These are phyloP conservation scores for Synanthedon vespiformis DNA, from an alignment of 2,888 invertebrate species.

Conservation along the genomic window DNA sequence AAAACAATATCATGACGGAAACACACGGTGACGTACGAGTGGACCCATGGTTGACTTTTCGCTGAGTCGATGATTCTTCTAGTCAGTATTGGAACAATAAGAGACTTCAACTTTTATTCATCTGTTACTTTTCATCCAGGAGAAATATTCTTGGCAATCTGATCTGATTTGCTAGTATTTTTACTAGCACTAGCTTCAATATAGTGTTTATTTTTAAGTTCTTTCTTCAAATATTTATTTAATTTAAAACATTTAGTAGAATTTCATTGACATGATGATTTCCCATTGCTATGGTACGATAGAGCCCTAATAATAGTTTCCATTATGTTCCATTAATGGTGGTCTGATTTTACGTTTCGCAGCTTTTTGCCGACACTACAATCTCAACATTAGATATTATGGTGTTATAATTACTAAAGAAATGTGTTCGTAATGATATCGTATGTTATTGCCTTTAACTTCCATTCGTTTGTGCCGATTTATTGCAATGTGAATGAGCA, in stretches of 20 bases:
- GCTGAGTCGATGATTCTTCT: conserved; percentile 40
- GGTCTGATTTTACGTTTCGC: conserved; percentile 56
- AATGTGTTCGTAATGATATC: conserved; percentile 64
- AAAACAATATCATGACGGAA: conserved; percentile 53
- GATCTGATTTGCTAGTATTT: conserved; percentile 4
- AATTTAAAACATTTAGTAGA: too few relatives aligned
- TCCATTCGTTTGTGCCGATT: conserved; percentile 56
- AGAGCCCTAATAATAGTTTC: not conserved
- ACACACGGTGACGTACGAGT: conserved; percentile 33
- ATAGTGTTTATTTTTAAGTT: too few relatives aligned
- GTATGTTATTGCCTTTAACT: conserved; percentile 35
- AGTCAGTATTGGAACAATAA: conserved; percentile 63
- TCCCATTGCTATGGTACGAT: too few relatives aligned
- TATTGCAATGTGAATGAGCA: conserved; percentile 63
- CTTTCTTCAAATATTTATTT: too few relatives aligned
- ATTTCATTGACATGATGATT: too few relatives aligned
- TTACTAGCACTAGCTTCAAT: conserved; percentile 8
- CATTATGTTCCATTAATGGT: conserved; percentile 29
- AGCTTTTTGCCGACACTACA: conserved; percentile 62
- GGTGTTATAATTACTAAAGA: conserved; percentile 35
- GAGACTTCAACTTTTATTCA: too few relatives aligned
- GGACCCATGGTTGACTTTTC: conserved; percentile 31
- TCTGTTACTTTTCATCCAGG: too few relatives aligned
- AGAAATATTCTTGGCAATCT: too few relatives aligned
- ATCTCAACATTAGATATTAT: conserved; percentile 63